phyloP scores from a whole-genome alignment of 2,888 invertebrate genomes.

The Oconnorella tubifera region DNA sequence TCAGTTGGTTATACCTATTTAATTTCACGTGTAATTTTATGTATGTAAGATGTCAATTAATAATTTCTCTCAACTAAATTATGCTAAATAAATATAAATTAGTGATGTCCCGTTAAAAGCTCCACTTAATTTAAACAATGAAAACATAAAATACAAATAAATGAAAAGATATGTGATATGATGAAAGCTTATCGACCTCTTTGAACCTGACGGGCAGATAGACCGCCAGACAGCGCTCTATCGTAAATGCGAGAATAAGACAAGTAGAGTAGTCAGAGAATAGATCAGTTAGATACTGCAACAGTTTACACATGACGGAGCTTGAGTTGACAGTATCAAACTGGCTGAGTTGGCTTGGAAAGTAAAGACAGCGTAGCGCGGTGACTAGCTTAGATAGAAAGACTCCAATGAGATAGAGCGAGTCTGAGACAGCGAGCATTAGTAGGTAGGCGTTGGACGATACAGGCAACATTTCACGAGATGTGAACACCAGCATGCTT shows the following conservation, averaged over 20 bases:
- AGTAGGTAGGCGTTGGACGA: constrained; percentile 39
- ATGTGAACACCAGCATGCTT: constrained; percentile 34
- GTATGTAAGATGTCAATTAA: not conserved
- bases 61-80: not conserved
- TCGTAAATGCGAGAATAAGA: constrained; percentile 37
- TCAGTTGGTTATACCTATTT: too few relatives aligned
- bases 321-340: constrained; percentile 19
- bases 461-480: constrained; percentile 31
- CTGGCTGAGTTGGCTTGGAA: not conserved
- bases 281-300: constrained; percentile 35
- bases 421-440: constrained; percentile 35
- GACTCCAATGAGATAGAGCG: constrained; percentile 33
- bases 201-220: constrained; percentile 37
- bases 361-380: not conserved
- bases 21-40: not conserved
- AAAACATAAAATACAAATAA: too few relatives aligned
- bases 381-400: constrained; percentile 29
- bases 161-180: too few relatives aligned
- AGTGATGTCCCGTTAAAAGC: too few relatives aligned
- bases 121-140: too few relatives aligned
- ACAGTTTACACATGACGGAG: constrained; percentile 27
- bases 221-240: constrained; percentile 36
- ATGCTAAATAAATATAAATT: too few relatives aligned
- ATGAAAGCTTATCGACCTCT: too few relatives aligned
- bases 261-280: constrained; percentile 36